Conservation (phyloP, 2,797 vertebrate species). For the Brotula barbata region DNA sequence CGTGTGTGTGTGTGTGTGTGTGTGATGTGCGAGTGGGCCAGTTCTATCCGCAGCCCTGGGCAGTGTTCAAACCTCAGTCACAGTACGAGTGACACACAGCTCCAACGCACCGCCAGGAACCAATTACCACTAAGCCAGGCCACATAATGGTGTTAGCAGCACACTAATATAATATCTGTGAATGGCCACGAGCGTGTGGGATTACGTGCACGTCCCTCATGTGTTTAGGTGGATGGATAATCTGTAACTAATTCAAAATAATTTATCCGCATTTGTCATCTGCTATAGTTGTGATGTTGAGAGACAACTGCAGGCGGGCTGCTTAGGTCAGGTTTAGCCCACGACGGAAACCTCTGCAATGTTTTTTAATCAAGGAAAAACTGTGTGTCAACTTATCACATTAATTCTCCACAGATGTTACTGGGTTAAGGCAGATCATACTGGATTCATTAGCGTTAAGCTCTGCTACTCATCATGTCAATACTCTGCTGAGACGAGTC, state of each 20-base stretch:
- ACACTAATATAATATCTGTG: constrained; percentile 38
- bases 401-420: constrained; percentile 51
- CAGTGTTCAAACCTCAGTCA: constrained; percentile 65
- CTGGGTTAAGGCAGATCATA: constrained; percentile 35
- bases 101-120: constrained; percentile 65
- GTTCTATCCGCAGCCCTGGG: constrained; percentile 66
- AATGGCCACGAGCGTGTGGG: constrained; percentile 15
- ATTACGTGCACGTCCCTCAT: constrained; percentile 14
- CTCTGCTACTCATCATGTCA: constrained; percentile 56
- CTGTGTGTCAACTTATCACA: constrained; percentile 1
- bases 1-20: constrained; percentile 37
- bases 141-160: constrained; percentile 70
- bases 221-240: constrained; percentile 23
- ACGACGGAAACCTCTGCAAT: constrained; percentile 21
- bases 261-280: constrained; percentile 24
- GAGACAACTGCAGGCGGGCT: constrained; percentile 29
- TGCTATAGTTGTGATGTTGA: constrained; percentile 10
- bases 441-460: constrained; percentile 59
- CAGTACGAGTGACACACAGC: constrained; percentile 65
- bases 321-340: constrained; percentile 27
- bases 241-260: constrained; percentile 12
- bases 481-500: constrained; percentile 43
- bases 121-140: constrained; percentile 73
- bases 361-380: constrained; percentile 35
- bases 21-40: constrained; percentile 53